Evolutionary conservation across 1,140 invertebrate genomes (phyloP), one percentile per base, ranked within the genome.

Genomic region (Euglossa dilemma): DNA sequence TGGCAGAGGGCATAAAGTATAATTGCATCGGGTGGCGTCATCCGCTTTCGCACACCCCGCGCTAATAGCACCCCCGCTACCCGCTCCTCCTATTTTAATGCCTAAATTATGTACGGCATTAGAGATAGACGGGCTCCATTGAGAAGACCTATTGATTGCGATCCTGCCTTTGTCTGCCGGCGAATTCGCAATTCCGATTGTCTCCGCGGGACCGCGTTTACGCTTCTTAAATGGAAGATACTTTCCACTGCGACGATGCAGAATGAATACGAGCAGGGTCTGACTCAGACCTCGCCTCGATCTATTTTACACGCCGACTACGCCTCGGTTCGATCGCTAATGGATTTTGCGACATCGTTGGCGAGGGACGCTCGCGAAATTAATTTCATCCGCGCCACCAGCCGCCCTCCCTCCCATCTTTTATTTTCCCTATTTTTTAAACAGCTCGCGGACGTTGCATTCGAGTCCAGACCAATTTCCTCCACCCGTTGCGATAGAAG

Each of bases 11-110:
- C 92, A 94, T 94, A 93, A 94, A 94, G 93, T 94, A 94, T 93
- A 94, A 94, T 94, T 94, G 93, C 93, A 94, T 94, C 91, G 92
- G 91, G 87, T 93, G 92, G 89, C 92, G 93, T 94, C 92, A 93
- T 90, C 92, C 90, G 83, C 90, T 92, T 57, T 88, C 90, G 90
- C 91, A 80, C 90, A 89, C 87, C 89, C 87, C 91, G 63, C 85
- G 87, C 91, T 93, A 92, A 93, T 94, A 93, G 91, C 90, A 75
- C 89, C 89, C 85, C 87, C 87, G 89, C 84, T 66, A 57, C 67
- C 73, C 87, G 78, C 87, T 89, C 90, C 89, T 92, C 93, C 92
- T 92, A 94, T 94, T 93, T 94, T 94, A 94, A 94, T 94, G 92
- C 91, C 89, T 93, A 93, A 94, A 94, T 94, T 94, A 94, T 92